A percentile compares a stretch with the other conserved stretches of the same genome.
These are phyloP conservation scores for Polypterus bichir DNA, from an alignment of 2,113 vertebrate genomes.

Conservation along the genomic window DNA sequence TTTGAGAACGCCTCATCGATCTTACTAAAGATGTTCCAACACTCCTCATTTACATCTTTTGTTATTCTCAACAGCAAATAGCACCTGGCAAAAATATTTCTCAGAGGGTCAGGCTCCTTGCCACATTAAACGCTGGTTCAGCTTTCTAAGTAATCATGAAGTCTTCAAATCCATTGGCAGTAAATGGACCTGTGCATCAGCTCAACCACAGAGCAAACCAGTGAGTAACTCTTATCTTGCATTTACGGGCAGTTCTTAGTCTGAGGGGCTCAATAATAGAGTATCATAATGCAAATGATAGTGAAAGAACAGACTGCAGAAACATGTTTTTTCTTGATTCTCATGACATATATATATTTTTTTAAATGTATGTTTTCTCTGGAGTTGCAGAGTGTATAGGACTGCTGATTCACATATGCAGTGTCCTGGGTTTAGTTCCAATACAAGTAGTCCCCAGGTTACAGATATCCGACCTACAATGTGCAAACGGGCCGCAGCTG, in stretches of 20 bases:
- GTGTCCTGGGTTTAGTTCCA: too few species aligned
- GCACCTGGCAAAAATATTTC: constrained; percentile 50
- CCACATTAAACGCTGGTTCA: constrained; percentile 77
- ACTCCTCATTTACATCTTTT: background rate
- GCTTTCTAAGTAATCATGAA: constrained; percentile 67
- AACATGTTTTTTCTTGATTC: background rate
- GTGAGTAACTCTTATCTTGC: constrained; percentile 25
- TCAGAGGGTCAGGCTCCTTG: constrained; percentile 48
- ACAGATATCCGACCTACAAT: too few species aligned
- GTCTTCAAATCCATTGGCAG: constrained; percentile 61
- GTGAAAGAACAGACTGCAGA: background rate
- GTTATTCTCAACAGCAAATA: constrained; percentile 45
- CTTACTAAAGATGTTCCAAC: too few species aligned
- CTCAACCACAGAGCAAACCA: constrained; percentile 24
- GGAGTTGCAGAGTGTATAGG: too few species aligned
- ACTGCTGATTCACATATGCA: too few species aligned
- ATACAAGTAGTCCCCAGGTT: too few species aligned
- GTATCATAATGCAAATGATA: background rate
- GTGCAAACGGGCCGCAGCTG: too few species aligned
- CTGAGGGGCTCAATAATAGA: background rate
- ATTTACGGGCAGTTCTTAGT: background rate
- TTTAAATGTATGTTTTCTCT: too few species aligned
- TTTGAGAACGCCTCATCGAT: too few species aligned
- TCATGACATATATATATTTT: too few species aligned
- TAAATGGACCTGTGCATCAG: constrained; percentile 49